phyloP scores from a whole-genome alignment of 2,888 invertebrate species.

The Elegia similella region DNA sequence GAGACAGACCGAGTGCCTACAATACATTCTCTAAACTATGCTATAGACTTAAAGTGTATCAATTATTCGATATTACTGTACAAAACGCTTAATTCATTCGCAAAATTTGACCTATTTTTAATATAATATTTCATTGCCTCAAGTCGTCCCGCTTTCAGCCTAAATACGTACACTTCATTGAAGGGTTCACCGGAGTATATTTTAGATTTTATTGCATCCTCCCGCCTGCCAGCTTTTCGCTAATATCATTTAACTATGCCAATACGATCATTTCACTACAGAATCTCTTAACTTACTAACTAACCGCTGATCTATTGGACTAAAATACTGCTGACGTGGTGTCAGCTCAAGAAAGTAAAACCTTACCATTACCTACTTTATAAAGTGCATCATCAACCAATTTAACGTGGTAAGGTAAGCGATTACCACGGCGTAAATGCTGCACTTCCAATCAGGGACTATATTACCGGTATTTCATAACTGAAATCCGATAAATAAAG shows the following conservation, averaged over 20 bases:
- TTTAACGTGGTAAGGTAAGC: slow-evolving; percentile 23
- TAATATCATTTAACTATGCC: slow-evolving; percentile 74
- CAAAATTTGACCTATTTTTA: slow-evolving; percentile 72
- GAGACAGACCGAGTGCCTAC: slow-evolving; percentile 41
- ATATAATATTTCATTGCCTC: slow-evolving; percentile 43
- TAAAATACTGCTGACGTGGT: slow-evolving; percentile 48
- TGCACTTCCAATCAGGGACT: slow-evolving; percentile 10
- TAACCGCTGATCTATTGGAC: slow-evolving; percentile 70
- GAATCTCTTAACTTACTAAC: slow-evolving; percentile 65
- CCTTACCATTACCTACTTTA: slow-evolving; percentile 65
- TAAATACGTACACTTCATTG: slow-evolving; percentile 75
- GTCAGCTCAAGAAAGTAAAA: slow-evolving; percentile 50
- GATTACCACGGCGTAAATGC: slow-evolving; percentile 19
- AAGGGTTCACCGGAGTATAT: slow-evolving; percentile 64
- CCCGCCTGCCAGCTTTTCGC: slow-evolving; percentile 70
- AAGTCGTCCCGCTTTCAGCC: slow-evolving; percentile 61
- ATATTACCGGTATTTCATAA: background rate
- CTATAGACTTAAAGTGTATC: slow-evolving; percentile 63
- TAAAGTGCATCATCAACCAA: slow-evolving; percentile 44
- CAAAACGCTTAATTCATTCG: slow-evolving; percentile 72
- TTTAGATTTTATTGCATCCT: slow-evolving; percentile 60
- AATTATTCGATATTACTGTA: slow-evolving; percentile 72
- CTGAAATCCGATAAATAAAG: no score
- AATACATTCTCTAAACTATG: slow-evolving; percentile 61
- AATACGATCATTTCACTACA: slow-evolving; percentile 72